Percentiles rank a stretch among this genome's conserved stretches.
Conservation (phyloP, 2,797 vertebrate species). For the Neosalanx taihuensis region DNA sequence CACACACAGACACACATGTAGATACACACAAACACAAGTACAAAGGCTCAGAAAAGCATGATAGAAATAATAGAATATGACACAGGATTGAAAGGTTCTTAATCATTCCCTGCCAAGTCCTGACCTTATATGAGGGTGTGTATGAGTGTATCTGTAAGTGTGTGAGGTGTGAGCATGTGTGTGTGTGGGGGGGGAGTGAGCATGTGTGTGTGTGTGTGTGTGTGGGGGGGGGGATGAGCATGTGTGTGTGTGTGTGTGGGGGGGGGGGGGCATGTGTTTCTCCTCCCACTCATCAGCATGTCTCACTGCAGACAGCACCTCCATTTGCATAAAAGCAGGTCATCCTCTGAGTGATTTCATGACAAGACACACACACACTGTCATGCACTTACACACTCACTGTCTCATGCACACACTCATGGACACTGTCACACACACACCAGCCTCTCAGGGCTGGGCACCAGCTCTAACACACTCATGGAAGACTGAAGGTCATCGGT, state of each 20-base stretch:
- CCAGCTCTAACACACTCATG: slow-evolving; percentile 53
- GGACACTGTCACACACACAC: background rate
- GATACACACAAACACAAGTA: background rate
- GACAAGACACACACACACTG: slow-evolving; percentile 6
- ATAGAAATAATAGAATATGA: background rate
- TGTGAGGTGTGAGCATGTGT: background rate
- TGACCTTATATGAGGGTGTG: background rate
- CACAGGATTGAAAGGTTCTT: slow-evolving; percentile 29
- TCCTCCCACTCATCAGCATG: slow-evolving; percentile 38
- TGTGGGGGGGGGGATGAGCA: too few relatives aligned
- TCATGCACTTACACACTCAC: slow-evolving; percentile 6
- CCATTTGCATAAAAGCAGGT: slow-evolving; percentile 52
- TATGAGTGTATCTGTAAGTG: background rate
- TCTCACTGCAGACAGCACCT: slow-evolving; percentile 34
- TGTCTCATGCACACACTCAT: background rate
- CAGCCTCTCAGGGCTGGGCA: slow-evolving; percentile 20
- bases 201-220: background rate
- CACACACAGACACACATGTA: slow-evolving; percentile 19
- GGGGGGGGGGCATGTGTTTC: background rate
- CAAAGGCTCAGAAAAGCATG: slow-evolving; percentile 12
- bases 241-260: too few relatives aligned
- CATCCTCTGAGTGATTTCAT: slow-evolving; percentile 33
- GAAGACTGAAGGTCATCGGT: slow-evolving; percentile 70
- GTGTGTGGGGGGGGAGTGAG: slow-evolving; percentile 1
- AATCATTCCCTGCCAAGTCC: slow-evolving; percentile 12